These are phyloP conservation scores for Cephus runcator DNA, from an alignment of 2,888 invertebrate species.

Conservation along the genomic window DNA sequence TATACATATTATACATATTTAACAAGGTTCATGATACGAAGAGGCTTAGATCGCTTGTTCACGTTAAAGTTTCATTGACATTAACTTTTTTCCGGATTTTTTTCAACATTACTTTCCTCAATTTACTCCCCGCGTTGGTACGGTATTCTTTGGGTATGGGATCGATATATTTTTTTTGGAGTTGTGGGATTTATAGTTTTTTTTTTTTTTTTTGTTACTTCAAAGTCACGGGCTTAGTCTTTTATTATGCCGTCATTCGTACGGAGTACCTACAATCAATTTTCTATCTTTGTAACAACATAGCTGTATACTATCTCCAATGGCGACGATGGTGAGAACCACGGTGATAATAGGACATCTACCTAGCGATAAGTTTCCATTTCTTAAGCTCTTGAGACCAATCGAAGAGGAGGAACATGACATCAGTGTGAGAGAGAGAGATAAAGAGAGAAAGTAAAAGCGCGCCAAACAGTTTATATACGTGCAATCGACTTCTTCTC, in stretches of 20 bases:
- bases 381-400: background rate
- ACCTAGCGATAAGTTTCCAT: constrained; percentile 52
- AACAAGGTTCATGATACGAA: background rate
- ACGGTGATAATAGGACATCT: constrained; percentile 57
- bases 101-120: background rate
- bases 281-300: background rate
- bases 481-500: background rate
- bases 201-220: background rate
- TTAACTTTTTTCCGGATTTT: background rate
- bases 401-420: background rate
- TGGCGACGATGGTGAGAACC: constrained; percentile 33
- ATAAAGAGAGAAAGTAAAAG: background rate
- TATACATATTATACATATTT: background rate
- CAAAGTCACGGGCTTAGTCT: background rate
- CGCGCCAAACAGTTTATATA: background rate
- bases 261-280: background rate
- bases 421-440: background rate
- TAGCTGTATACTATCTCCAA: background rate
- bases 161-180: background rate
- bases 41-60: background rate
- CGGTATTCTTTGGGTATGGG: background rate
- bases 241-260: background rate
- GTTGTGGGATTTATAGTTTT: background rate
- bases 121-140: background rate
- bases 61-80: background rate